phyloP scores from a whole-genome alignment of 2,797 vertebrate genomes.

The Oryzias dopingdopingensis region DNA sequence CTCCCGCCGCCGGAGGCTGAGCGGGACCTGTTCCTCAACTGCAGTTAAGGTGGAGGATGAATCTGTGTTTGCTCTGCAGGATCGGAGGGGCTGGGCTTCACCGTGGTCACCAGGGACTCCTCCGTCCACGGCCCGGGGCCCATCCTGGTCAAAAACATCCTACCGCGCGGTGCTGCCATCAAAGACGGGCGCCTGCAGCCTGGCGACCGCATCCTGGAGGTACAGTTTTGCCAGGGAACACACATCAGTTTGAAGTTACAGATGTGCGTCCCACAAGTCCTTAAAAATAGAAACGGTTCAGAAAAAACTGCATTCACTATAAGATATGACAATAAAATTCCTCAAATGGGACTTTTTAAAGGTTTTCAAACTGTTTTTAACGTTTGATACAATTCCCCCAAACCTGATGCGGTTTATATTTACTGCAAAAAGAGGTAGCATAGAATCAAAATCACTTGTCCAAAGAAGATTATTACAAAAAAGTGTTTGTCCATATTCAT shows the following conservation, averaged over 20 bases:
- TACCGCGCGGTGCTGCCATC: conserved; percentile 88
- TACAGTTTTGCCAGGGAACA: conserved; percentile 43
- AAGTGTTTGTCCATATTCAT: too few species aligned
- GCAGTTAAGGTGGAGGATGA: conserved; percentile 48
- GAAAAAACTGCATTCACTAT: not conserved
- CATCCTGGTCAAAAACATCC: conserved; percentile 95
- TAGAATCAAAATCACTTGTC: too few species aligned
- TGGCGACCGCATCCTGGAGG: conserved; percentile 93
- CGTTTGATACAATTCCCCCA: too few species aligned
- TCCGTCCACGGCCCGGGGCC: conserved; percentile 87
- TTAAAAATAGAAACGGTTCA: not conserved
- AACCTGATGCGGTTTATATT: too few species aligned
- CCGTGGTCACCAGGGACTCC: conserved; percentile 93
- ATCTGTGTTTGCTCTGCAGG: conserved; percentile 69
- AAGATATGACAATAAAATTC: not conserved
- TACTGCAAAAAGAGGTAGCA: too few species aligned
- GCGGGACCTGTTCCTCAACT: conserved; percentile 49
- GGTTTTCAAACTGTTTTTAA: too few species aligned
- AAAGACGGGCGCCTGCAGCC: conserved; percentile 92
- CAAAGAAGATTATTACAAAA: too few species aligned
- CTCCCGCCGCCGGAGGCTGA: conserved; percentile 3
- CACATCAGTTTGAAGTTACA: too few species aligned
- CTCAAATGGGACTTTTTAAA: too few species aligned
- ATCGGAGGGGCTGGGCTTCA: conserved; percentile 91
- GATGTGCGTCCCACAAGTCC: not conserved